Conservation (phyloP, 2,888 invertebrate species). For the Diabrotica balteata region DNA sequence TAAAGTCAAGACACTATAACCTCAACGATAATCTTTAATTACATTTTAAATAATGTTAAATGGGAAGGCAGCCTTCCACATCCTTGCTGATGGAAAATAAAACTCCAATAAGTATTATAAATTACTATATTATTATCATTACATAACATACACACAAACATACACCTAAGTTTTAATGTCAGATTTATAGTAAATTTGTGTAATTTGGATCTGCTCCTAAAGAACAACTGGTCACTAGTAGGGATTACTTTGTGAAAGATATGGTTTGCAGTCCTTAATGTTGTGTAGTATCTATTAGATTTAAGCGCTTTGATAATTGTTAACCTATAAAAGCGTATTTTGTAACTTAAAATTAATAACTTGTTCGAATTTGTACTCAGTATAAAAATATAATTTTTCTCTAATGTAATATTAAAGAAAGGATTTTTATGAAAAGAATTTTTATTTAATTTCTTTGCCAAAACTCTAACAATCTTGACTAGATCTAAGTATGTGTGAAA, state of each 20-base stretch:
- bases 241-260: constrained; percentile 39
- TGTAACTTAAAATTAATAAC: constrained; percentile 34
- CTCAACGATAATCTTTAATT: too few species aligned
- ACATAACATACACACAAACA: constrained; percentile 41
- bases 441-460: background rate
- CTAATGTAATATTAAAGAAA: constrained; percentile 36
- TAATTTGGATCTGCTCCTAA: constrained; percentile 23
- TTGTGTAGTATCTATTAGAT: constrained; percentile 22
- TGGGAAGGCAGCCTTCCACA: too few species aligned
- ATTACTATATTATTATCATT: constrained; percentile 40
- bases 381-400: constrained; percentile 41
- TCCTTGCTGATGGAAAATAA: too few species aligned
- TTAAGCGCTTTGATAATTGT: constrained; percentile 37
- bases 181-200: constrained; percentile 31
- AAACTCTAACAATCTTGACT: constrained; percentile 36
- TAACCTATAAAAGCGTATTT: constrained; percentile 35
- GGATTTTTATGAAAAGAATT: constrained; percentile 26
- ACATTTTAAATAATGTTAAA: too few species aligned
- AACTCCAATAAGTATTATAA: constrained; percentile 29
- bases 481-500: constrained; percentile 34
- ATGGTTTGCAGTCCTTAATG: constrained; percentile 43
- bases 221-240: constrained; percentile 29
- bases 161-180: constrained; percentile 37
- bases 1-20: too few species aligned
- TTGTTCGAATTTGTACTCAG: constrained; percentile 38